Conservation (phyloP, 2,888 invertebrate genomes). For the Ectemnius cavifrons region DNA sequence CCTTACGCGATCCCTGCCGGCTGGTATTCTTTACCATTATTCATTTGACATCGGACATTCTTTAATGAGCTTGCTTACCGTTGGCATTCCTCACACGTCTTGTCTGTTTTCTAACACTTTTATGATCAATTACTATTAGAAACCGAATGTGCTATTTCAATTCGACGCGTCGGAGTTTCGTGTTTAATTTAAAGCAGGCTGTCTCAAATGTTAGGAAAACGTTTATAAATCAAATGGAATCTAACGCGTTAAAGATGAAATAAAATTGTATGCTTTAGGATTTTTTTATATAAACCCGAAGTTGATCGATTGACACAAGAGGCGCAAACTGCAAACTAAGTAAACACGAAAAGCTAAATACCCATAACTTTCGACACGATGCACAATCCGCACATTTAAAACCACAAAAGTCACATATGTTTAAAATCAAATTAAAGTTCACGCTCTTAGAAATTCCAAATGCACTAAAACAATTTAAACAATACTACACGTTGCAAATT, state of each 20-base stretch:
- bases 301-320: background rate
- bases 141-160: too few relatives aligned
- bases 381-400: too few relatives aligned
- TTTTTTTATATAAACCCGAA: background rate
- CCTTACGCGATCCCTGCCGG: conserved; percentile 44
- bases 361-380: background rate
- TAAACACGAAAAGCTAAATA: background rate
- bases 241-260: too few relatives aligned
- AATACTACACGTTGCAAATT: background rate
- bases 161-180: too few relatives aligned
- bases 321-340: too few relatives aligned
- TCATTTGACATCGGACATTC: conserved; percentile 22
- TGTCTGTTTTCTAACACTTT: background rate
- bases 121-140: too few relatives aligned
- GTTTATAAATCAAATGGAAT: too few relatives aligned
- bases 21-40: conserved; percentile 43
- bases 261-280: background rate
- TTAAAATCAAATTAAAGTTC: background rate
- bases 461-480: background rate
- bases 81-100: conserved; percentile 23
- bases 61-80: conserved; percentile 27
- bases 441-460: too few relatives aligned
- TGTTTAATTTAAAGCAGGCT: too few relatives aligned
- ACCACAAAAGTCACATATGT: too few relatives aligned
- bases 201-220: too few relatives aligned